These are phyloP conservation scores for Mongoloraphidia duomilia DNA, from an alignment of 2,888 invertebrate species.

Conservation along the genomic window DNA sequence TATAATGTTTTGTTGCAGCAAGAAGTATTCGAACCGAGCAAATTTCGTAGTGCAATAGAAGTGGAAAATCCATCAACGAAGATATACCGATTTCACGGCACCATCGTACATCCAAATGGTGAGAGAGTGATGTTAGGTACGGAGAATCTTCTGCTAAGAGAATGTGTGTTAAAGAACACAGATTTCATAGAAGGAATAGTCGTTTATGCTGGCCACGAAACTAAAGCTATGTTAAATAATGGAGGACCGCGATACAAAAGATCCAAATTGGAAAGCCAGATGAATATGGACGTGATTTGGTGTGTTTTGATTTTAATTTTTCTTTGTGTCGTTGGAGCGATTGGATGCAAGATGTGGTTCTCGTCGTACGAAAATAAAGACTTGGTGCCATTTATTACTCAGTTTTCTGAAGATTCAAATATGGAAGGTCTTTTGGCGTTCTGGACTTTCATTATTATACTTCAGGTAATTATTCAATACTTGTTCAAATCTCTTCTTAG, in stretches of 20 bases:
- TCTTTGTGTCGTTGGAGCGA: conserved; percentile 80
- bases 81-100: conserved; percentile 88
- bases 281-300: conserved; percentile 95
- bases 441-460: conserved; percentile 90
- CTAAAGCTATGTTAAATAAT: conserved; percentile 95
- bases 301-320: conserved; percentile 84
- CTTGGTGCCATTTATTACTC: conserved; percentile 45
- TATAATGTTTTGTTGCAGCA: conserved; percentile 34
- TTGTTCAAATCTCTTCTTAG: too few relatives aligned
- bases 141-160: conserved; percentile 82
- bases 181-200: conserved; percentile 94
- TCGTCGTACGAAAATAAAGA: conserved; percentile 39
- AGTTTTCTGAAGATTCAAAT: conserved; percentile 34
- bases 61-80: conserved; percentile 92
- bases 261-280: conserved; percentile 79
- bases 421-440: conserved; percentile 76
- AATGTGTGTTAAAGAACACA: conserved; percentile 91
- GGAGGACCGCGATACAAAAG: conserved; percentile 89
- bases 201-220: conserved; percentile 93
- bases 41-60: conserved; percentile 73
- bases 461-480: conserved; percentile 50
- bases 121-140: conserved; percentile 68
- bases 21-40: conserved; percentile 58
- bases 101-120: conserved; percentile 67
- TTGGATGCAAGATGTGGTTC: conserved; percentile 81